A percentile compares a stretch with the other conserved stretches of the same genome.
Conservation (phyloP, 2,113 vertebrate species). For the Aegithalos caudatus region DNA sequence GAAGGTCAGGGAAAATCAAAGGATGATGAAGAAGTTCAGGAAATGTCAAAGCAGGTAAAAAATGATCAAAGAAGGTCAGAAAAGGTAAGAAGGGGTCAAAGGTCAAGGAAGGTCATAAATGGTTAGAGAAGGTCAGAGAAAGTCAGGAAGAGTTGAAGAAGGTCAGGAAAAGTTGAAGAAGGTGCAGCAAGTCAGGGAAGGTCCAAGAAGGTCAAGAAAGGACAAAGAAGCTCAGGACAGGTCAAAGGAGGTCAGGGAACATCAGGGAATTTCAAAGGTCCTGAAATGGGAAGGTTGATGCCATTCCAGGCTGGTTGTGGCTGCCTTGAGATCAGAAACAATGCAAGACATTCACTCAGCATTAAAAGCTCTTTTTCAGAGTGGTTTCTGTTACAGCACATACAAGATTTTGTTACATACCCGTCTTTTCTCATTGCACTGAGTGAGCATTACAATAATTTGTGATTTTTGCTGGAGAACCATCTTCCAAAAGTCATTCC, state of each 20-base stretch:
- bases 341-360: background rate
- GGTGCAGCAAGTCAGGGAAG: too few species aligned
- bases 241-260: background rate
- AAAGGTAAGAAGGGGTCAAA: background rate
- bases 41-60: too few species aligned
- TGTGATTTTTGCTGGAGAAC: conserved; percentile 90
- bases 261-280: background rate
- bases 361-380: background rate
- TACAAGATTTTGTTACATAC: conserved; percentile 49
- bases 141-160: too few species aligned
- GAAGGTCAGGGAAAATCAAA: background rate
- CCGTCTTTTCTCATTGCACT: conserved; percentile 90
- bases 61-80: background rate
- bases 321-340: background rate
- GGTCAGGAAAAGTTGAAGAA: background rate
- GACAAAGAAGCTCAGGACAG: too few species aligned
- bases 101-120: background rate
- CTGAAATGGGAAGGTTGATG: background rate
- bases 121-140: background rate
- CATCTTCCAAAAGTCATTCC: conserved; percentile 98
- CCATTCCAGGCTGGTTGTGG: background rate
- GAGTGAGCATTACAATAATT: conserved; percentile 95
- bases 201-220: background rate
- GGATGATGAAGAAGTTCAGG: background rate
- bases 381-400: background rate